Percentiles rank a stretch among this genome's conserved stretches.
phyloP scores from a whole-genome alignment of 1,140 invertebrate genomes.

The Listronotus oregonensis region DNA sequence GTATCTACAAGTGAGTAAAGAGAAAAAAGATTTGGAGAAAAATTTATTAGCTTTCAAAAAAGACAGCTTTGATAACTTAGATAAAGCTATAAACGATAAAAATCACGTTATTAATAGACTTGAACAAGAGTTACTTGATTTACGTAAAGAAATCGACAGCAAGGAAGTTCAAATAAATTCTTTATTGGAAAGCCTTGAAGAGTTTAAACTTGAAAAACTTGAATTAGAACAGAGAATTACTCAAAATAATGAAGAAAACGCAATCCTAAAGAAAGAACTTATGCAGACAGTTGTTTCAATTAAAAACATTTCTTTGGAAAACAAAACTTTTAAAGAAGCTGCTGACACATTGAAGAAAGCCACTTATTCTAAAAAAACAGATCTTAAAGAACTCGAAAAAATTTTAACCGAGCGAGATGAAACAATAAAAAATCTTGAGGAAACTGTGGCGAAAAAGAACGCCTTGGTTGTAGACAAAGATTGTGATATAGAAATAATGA shows the following conservation, averaged over 20 bases:
- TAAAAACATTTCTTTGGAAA: constrained; percentile 20
- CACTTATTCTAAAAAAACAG: constrained; percentile 41
- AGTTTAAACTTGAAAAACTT: constrained; percentile 40
- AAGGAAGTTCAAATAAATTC: constrained; percentile 55
- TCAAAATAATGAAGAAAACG: constrained; percentile 33
- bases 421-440: constrained; percentile 49
- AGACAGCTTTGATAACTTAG: constrained; percentile 29
- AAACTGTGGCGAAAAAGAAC: constrained; percentile 37
- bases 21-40: constrained; percentile 56
- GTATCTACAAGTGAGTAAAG: constrained; percentile 63
- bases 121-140: constrained; percentile 56
- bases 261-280: constrained; percentile 59
- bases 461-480: constrained; percentile 56
- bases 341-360: constrained; percentile 52
- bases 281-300: constrained; percentile 53
- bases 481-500: constrained; percentile 59
- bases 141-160: constrained; percentile 54
- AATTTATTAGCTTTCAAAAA: constrained; percentile 35
- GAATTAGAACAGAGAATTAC: constrained; percentile 42
- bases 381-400: constrained; percentile 45
- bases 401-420: constrained; percentile 57
- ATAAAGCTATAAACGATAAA: constrained; percentile 58
- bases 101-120: constrained; percentile 56
- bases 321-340: constrained; percentile 46
- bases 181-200: constrained; percentile 38